Evolutionary conservation across 1,140 invertebrate species (phyloP).

Genomic region (Lepidurus couesii): DNA sequence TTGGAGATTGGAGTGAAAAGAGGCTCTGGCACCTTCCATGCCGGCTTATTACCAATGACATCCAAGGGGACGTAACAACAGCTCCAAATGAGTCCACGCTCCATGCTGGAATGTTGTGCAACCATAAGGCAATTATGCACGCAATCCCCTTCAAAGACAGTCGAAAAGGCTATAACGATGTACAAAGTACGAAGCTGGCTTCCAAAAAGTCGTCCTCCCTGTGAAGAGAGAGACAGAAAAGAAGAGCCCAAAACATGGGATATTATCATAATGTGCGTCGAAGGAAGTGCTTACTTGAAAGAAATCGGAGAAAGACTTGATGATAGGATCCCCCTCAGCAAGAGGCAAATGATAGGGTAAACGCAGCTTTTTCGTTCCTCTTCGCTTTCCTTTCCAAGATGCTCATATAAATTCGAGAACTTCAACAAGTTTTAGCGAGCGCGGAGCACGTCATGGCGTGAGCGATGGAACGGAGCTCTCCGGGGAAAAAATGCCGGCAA

Average conservation of each 20-base stretch:
- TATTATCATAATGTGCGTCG: conserved; percentile 1
- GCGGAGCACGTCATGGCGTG: not conserved
- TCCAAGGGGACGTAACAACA: not conserved
- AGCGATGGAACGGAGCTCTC: not conserved
- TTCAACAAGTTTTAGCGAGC: not conserved
- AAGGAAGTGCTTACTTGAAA: not conserved
- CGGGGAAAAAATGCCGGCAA: not conserved
- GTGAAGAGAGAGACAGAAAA: not conserved
- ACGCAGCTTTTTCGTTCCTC: not conserved
- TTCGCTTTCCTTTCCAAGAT: not conserved
- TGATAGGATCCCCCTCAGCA: conserved; percentile 13
- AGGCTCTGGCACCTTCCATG: not conserved
- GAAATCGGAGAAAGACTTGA: conserved; percentile 10
- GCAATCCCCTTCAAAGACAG: not conserved
- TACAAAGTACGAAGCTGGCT: not conserved
- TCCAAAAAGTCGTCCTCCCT: conserved; percentile 1
- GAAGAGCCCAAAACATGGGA: conserved; percentile 3
- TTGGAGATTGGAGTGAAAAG: not conserved
- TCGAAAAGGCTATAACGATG: not conserved
- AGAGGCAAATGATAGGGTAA: conserved; percentile 11
- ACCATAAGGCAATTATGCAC: not conserved
- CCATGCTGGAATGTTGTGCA: not conserved
- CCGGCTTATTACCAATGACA: not conserved
- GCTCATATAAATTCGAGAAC: not conserved
- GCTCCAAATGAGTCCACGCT: not conserved